These are phyloP conservation scores for Sarcophaga bullata DNA, from an alignment of 1,140 invertebrate genomes.

Conservation along the genomic window DNA sequence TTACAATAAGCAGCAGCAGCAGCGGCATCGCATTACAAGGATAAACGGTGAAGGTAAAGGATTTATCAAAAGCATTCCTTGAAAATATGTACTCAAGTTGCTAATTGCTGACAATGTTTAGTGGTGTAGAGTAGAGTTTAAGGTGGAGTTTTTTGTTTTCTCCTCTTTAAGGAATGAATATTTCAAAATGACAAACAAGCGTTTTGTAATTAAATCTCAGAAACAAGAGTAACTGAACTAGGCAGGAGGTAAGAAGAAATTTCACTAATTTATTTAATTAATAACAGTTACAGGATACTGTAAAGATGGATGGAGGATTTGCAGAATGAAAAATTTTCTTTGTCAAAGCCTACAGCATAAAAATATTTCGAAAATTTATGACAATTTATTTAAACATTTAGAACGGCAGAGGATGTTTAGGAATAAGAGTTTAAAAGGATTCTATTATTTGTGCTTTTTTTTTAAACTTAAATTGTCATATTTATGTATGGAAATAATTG, in stretches of 20 bases:
- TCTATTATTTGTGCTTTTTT: not conserved
- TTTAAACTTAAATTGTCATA: not conserved
- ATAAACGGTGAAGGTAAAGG: not conserved
- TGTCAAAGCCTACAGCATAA: not conserved
- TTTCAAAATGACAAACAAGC: not conserved
- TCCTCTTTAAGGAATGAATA: not conserved
- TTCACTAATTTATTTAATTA: slow-evolving; percentile 29
- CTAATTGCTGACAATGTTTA: slow-evolving; percentile 3
- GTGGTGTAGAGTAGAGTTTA: too few species aligned
- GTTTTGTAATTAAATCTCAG: slow-evolving; percentile 25
- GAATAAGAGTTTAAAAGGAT: too few species aligned
- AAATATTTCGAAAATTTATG: not conserved
- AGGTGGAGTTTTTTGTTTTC: too few species aligned
- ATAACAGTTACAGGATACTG: not conserved
- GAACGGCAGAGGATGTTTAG: not conserved
- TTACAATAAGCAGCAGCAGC: not conserved
- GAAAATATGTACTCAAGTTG: slow-evolving; percentile 9
- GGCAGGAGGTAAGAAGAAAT: not conserved
- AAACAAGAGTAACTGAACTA: not conserved
- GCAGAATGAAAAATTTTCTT: not conserved
- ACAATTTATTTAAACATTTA: too few species aligned
- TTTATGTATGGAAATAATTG: too few species aligned
- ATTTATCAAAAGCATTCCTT: slow-evolving; percentile 27
- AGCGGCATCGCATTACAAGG: not conserved
- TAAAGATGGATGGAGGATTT: too few species aligned